A percentile compares a stretch with the other conserved stretches of the same genome.
Evolutionary conservation across 2,888 invertebrate species (phyloP).

Genomic region (Netelia virgata): DNA sequence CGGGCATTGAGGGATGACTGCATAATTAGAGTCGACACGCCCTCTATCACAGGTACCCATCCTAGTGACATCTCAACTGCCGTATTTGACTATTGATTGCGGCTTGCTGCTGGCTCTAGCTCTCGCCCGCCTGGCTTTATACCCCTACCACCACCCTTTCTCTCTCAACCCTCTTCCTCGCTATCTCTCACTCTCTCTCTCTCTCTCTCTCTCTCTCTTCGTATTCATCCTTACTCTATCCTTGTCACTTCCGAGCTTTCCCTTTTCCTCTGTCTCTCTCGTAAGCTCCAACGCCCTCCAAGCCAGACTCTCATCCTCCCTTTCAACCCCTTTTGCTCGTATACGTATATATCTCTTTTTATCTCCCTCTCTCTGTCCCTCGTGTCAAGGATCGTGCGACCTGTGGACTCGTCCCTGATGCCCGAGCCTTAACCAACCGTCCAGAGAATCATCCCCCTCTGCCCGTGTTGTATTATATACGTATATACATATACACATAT

Average conservation of each 20-base stretch:
- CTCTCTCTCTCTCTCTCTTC: slow-evolving; percentile 54
- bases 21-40: slow-evolving; percentile 75
- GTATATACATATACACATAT: slow-evolving; percentile 25
- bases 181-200: slow-evolving; percentile 34
- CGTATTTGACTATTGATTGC: slow-evolving; percentile 76
- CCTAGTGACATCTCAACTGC: slow-evolving; percentile 74
- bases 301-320: slow-evolving; percentile 47
- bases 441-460: slow-evolving; percentile 51
- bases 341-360: slow-evolving; percentile 18
- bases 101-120: slow-evolving; percentile 65
- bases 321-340: slow-evolving; percentile 30
- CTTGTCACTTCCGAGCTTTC: slow-evolving; percentile 62
- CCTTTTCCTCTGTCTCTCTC: slow-evolving; percentile 52
- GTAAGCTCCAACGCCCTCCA: slow-evolving; percentile 53
- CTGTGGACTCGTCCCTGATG: slow-evolving; percentile 55
- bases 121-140: slow-evolving; percentile 59
- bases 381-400: slow-evolving; percentile 59
- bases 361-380: slow-evolving; percentile 39
- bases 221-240: slow-evolving; percentile 63
- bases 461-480: neutral
- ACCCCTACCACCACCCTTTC: slow-evolving; percentile 42
- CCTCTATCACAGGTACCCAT: slow-evolving; percentile 74
- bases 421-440: slow-evolving; percentile 64
- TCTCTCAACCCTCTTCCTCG: slow-evolving; percentile 50
- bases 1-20: slow-evolving; percentile 73